Evolutionary conservation across 2,888 invertebrate species (phyloP).

Genomic region (Ferrisia virgata): DNA sequence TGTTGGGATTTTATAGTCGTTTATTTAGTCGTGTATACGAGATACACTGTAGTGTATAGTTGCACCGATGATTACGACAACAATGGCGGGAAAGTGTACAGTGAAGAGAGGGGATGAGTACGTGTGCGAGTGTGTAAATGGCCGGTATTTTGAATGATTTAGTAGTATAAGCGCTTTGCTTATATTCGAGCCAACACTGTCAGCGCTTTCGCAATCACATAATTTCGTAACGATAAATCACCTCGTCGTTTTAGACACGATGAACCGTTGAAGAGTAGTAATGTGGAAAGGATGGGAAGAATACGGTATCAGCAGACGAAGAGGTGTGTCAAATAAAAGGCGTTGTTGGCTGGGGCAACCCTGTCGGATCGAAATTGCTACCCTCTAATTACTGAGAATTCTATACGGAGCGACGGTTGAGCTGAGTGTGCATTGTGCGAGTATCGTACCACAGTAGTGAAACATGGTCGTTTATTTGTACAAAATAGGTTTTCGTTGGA

Average conservation of each 20-base stretch:
- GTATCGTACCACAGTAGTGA: too few relatives aligned
- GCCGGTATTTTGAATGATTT: neutral
- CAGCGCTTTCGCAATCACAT: slow-evolving; percentile 8
- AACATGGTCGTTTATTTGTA: too few relatives aligned
- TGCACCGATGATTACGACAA: too few relatives aligned
- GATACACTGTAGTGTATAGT: neutral
- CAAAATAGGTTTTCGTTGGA: too few relatives aligned
- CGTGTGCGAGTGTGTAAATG: neutral
- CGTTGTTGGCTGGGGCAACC: neutral
- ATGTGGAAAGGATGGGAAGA: neutral
- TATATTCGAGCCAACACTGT: slow-evolving; percentile 6
- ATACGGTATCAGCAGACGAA: neutral
- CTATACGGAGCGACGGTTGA: too few relatives aligned
- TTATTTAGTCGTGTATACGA: neutral
- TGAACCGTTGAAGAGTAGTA: neutral
- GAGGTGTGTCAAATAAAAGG: neutral
- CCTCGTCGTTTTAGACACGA: neutral
- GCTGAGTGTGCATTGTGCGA: too few relatives aligned
- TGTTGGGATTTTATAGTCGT: neutral
- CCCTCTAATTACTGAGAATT: slow-evolving; percentile 15
- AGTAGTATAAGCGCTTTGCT: neutral
- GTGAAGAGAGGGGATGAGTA: neutral
- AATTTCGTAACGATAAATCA: slow-evolving; percentile 23
- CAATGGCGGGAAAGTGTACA: neutral
- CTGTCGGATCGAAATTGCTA: neutral